These are phyloP conservation scores for Zenarchopterus dispar DNA, from an alignment of 2,797 vertebrate species.

Conservation along the genomic window DNA sequence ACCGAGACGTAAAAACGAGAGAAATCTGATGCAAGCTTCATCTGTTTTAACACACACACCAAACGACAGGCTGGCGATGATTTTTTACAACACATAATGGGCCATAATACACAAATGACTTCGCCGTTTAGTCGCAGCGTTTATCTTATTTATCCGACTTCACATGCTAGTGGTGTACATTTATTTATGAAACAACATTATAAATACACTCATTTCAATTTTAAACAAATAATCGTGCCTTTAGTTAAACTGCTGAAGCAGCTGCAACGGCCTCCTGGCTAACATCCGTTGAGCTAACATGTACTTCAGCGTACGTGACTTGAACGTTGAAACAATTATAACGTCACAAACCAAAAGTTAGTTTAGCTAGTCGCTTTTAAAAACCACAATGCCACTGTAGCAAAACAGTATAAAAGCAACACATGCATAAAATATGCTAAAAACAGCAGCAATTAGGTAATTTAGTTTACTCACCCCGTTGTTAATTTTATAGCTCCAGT, in stretches of 20 bases:
- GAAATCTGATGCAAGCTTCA: not conserved
- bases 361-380: not conserved
- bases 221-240: not conserved
- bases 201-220: not conserved
- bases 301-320: not conserved
- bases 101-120: too few relatives aligned
- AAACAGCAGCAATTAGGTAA: too few relatives aligned
- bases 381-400: not conserved
- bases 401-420: too few relatives aligned
- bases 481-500: constrained; percentile 83
- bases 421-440: not conserved
- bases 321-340: not conserved
- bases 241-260: fast-evolving
- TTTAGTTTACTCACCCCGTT: constrained; percentile 76
- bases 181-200: not conserved
- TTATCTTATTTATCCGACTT: too few relatives aligned
- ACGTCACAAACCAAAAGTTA: not conserved
- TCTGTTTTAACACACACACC: too few relatives aligned
- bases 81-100: too few relatives aligned
- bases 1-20: not conserved
- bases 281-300: constrained; percentile 12
- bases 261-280: not conserved
- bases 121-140: too few relatives aligned
- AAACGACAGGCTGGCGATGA: too few relatives aligned
- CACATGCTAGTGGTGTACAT: not conserved